Percentiles rank a stretch among this genome's conserved stretches.
These are phyloP conservation scores for Morone saxatilis DNA, from an alignment of 2,113 vertebrate species.

Conservation along the genomic window DNA sequence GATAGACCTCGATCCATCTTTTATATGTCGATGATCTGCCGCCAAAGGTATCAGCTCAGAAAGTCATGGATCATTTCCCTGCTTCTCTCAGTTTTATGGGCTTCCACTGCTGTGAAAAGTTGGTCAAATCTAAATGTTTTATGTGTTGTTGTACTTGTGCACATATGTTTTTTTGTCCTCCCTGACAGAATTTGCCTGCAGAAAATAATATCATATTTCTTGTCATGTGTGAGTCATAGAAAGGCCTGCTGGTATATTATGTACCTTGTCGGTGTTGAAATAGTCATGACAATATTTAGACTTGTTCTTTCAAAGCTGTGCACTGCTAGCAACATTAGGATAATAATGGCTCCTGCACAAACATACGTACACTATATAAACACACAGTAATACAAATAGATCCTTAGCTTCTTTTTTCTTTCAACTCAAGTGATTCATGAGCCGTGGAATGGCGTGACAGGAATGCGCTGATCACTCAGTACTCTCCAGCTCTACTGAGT, in stretches of 20 bases:
- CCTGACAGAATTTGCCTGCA: background rate
- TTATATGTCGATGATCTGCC: no score
- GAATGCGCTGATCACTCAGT: conserved; percentile 75
- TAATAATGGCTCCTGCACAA: conserved; percentile 38
- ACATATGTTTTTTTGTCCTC: background rate
- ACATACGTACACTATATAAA: conserved; percentile 35
- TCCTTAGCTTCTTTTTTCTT: conserved; percentile 53
- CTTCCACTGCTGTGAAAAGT: background rate
- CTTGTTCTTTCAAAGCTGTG: conserved; percentile 33
- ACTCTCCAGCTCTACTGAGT: conserved; percentile 53
- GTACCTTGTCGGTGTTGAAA: conserved; percentile 16
- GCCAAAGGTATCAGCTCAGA: background rate
- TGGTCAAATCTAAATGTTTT: background rate
- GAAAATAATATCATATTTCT: background rate
- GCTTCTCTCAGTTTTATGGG: background rate
- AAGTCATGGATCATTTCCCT: background rate
- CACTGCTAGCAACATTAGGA: background rate
- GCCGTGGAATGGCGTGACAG: conserved; percentile 69
- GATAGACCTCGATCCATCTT: no score
- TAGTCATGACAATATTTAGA: conserved; percentile 22
- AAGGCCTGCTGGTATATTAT: background rate
- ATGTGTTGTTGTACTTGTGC: background rate
- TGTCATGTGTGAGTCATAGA: conserved; percentile 1
- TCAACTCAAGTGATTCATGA: conserved; percentile 68
- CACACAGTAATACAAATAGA: conserved; percentile 43